Evolutionary conservation across 2,888 invertebrate genomes (phyloP).

Genomic region (Luperina nickerlii): DNA sequence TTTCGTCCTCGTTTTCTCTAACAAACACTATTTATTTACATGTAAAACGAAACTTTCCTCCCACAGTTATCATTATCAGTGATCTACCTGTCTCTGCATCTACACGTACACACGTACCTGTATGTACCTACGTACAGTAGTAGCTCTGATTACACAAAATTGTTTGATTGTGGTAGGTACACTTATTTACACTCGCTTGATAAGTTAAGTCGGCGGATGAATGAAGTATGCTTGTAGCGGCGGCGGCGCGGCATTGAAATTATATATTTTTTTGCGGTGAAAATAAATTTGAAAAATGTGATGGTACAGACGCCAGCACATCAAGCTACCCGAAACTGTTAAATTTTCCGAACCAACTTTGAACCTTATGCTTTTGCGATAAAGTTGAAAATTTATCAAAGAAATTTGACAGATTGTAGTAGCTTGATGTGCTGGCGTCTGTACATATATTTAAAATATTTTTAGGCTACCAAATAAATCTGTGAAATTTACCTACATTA

Average conservation of each 20-base stretch:
- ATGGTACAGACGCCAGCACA: too few relatives aligned
- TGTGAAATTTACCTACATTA: background rate
- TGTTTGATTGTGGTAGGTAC: constrained; percentile 64
- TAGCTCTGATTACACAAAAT: constrained; percentile 68
- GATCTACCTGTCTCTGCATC: constrained; percentile 19
- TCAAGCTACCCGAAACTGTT: too few relatives aligned
- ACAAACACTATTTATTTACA: constrained; percentile 19
- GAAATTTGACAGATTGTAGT: too few relatives aligned
- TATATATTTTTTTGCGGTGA: background rate
- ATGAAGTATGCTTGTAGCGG: constrained; percentile 70
- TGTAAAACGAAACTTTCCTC: constrained; percentile 50
- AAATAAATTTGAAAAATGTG: background rate
- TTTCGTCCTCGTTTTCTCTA: background rate
- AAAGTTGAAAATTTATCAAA: too few relatives aligned
- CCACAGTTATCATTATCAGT: constrained; percentile 38
- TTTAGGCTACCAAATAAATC: background rate
- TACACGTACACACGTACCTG: constrained; percentile 1
- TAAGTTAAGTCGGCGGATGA: constrained; percentile 55
- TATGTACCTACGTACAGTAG: constrained; percentile 33
- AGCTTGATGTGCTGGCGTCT: too few relatives aligned
- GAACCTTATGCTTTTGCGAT: too few relatives aligned
- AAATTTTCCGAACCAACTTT: too few relatives aligned
- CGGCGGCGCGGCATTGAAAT: background rate
- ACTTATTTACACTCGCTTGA: constrained; percentile 67
- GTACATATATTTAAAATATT: background rate